Conservation (phyloP, 35 echinoderm and acorn worm genomes). For the Amphiura filiformis region DNA sequence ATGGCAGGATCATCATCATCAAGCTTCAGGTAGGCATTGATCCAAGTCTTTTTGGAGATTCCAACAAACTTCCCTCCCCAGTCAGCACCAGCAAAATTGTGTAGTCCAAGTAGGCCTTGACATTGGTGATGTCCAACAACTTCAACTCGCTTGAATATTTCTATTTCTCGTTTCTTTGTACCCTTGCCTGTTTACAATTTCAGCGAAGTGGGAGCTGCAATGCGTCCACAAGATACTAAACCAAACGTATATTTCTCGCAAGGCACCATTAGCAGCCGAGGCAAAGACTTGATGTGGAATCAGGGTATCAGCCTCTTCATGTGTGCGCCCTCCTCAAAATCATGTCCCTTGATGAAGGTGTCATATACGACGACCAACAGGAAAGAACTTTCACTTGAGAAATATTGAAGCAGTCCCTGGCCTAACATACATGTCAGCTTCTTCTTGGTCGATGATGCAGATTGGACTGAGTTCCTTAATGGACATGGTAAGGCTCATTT, state of each 20-base stretch:
- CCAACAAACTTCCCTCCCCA: conserved; percentile 40
- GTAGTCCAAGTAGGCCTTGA: conserved; percentile 33
- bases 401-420: neutral
- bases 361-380: conserved; percentile 24
- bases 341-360: conserved; percentile 46
- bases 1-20: conserved; percentile 51
- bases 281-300: conserved; percentile 45
- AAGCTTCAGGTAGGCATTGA: conserved; percentile 16
- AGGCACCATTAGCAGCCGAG: conserved; percentile 31
- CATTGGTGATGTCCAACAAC: conserved; percentile 26
- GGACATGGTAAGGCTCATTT: neutral
- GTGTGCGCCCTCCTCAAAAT: conserved; percentile 6
- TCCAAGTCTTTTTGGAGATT: conserved; percentile 48
- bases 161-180: conserved; percentile 40
- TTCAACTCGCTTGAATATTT: conserved; percentile 26
- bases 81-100: conserved; percentile 28
- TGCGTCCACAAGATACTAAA: conserved; percentile 33
- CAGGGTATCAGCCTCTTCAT: conserved; percentile 40
- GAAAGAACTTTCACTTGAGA: conserved; percentile 15
- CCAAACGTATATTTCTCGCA: conserved; percentile 38
- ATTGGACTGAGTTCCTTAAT: neutral
- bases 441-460: neutral
- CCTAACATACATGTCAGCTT: neutral
- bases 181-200: conserved; percentile 24
- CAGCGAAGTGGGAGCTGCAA: neutral